phyloP scores from a whole-genome alignment of 2,797 vertebrate genomes.

The Xiphorhynchus erythropygius region DNA sequence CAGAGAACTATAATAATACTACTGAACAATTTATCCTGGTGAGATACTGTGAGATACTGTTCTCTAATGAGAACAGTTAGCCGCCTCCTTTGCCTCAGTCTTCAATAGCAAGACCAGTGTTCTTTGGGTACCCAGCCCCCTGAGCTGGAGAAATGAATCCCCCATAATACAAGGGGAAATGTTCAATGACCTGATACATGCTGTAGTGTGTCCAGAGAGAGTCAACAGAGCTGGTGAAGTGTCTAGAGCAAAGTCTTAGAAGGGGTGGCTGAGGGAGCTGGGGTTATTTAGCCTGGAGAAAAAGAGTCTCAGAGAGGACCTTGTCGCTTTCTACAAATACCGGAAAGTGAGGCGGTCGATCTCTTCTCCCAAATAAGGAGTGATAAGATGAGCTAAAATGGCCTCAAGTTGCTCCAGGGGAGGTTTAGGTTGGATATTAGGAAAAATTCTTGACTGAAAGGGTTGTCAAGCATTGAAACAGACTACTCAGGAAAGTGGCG shows the following conservation, averaged over 20 bases:
- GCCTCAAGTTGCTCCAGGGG: background rate
- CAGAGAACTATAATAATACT: background rate
- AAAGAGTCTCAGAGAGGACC: background rate
- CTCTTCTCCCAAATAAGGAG: background rate
- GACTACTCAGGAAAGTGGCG: background rate
- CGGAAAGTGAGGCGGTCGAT: background rate
- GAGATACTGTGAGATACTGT: too few species aligned
- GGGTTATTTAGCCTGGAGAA: background rate
- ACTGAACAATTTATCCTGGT: background rate
- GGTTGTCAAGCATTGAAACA: background rate
- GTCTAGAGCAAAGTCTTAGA: background rate
- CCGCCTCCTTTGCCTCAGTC: background rate
- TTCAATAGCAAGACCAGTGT: background rate
- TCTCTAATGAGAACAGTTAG: background rate
- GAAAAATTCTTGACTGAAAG: background rate
- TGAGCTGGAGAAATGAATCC: background rate
- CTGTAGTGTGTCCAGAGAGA: background rate
- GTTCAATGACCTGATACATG: background rate
- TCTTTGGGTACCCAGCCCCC: background rate
- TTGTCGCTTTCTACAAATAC: background rate
- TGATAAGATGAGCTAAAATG: background rate
- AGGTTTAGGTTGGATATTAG: background rate
- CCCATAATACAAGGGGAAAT: background rate
- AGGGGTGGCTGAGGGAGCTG: background rate
- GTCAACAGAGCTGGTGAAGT: fast-evolving